A percentile compares a stretch with the other conserved stretches of the same genome.
These are phyloP conservation scores for Okapia johnstoni DNA, from an alignment of 2,113 vertebrate species.

Conservation along the genomic window DNA sequence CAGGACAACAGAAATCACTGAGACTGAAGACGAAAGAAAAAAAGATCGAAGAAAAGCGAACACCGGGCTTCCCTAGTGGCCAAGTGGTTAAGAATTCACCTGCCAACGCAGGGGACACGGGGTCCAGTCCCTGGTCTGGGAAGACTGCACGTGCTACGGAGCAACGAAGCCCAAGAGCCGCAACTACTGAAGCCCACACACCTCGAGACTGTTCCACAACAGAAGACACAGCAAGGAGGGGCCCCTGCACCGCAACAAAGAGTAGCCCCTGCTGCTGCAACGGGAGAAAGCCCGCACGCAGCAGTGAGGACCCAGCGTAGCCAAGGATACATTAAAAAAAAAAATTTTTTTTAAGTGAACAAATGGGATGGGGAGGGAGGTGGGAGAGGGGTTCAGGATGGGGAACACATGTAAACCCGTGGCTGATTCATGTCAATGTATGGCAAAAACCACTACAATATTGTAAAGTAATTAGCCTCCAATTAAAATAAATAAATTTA, in stretches of 20 bases:
- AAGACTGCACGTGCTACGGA: not conserved
- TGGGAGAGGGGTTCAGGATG: not conserved
- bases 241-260: not conserved
- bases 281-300: not conserved
- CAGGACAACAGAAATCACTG: not conserved
- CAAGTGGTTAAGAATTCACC: not conserved
- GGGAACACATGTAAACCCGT: not conserved
- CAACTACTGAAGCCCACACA: not conserved
- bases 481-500: not conserved
- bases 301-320: not conserved
- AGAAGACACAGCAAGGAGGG: not conserved
- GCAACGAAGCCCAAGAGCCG: not conserved
- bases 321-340: not conserved
- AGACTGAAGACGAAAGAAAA: not conserved
- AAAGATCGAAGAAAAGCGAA: not conserved
- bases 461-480: not conserved
- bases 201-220: not conserved
- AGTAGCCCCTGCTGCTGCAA: not conserved
- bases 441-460: not conserved
- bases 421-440: not conserved
- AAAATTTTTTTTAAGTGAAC: not conserved
- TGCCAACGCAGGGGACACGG: not conserved
- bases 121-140: not conserved
- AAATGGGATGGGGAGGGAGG: not conserved
- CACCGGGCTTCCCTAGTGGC: not conserved